Base-by-base conservation (phyloP, 1,140 invertebrate genomes). In the Zaprionus capensis region DNA sequence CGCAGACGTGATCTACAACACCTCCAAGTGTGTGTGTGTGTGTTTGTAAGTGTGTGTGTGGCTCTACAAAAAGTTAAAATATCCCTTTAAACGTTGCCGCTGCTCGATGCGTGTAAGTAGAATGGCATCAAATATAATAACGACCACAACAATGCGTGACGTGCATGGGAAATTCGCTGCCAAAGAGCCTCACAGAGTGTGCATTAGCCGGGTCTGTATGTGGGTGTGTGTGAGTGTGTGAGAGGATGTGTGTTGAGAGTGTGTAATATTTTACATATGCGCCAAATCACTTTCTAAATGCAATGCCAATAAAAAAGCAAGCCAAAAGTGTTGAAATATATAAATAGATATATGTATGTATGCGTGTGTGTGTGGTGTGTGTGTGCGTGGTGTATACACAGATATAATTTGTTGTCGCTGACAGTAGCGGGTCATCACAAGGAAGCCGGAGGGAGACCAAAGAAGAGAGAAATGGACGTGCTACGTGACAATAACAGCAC, bases 101-200 rank as follows among this genome's bases (percentile, higher is more conserved):
- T 38, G 41, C 24, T 44, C 56, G 53, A 55, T 55, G 67, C 51
- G 24, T 61, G 55, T 65, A 65, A 61, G 68, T 76, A 76, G 69
- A 76, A 73, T 66, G 70, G 70, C 70, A 76, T 72, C 69, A 76
- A 76, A 79, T 76, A 79, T 76, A 71, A 79, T 76, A 79, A 79
- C 73, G 73, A 79, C 72, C 72, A 79, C 73, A 79, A 79, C 72
- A 79, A 79, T 79, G 77, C 77, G 77, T 79, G 77, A 79, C 71
- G 31, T 67, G 73, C 68, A 76, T 79, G 53, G 62, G 62, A 72
- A 76, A 71, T 38, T 36, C 34, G 15, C 38, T 24, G 44, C 55
- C 26, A 58, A 59, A 74, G 58, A 22, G 61, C 59, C 76, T 64
- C 22, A 66, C 46, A 65, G 55, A n/a, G 62, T 66, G 41, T 78